Percentiles rank a stretch among this genome's conserved stretches.
These are phyloP conservation scores for Gymnopithys bicolor DNA, from an alignment of 2,797 vertebrate genomes.

Conservation along the genomic window DNA sequence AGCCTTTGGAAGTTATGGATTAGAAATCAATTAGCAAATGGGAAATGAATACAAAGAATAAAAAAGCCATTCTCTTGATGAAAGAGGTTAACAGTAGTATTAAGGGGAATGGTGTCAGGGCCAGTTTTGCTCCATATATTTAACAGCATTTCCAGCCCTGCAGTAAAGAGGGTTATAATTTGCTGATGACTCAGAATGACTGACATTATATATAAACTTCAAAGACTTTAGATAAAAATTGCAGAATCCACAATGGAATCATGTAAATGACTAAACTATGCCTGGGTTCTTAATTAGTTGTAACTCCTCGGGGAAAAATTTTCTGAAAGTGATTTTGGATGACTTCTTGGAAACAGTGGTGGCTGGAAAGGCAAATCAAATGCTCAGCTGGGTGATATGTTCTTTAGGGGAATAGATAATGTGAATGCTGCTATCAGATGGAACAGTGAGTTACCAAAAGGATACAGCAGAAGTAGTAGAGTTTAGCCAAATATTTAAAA, in stretches of 20 bases:
- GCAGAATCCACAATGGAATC: conserved; percentile 18
- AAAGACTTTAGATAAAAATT: conserved; percentile 16
- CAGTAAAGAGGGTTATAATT: background rate
- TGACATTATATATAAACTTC: conserved; percentile 14
- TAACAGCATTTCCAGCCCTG: background rate
- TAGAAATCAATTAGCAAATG: conserved; percentile 15
- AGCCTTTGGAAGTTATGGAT: background rate
- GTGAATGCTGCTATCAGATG: background rate
- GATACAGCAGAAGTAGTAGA: background rate
- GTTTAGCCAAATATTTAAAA: background rate
- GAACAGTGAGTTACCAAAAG: background rate
- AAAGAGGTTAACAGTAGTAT: background rate
- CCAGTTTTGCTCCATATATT: background rate
- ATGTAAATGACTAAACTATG: background rate
- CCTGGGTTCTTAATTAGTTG: conserved; percentile 29
- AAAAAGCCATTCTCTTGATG: background rate
- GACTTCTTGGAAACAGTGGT: background rate
- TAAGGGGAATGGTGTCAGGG: background rate
- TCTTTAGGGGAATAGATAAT: background rate
- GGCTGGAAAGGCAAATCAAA: background rate
- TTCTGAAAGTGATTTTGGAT: background rate
- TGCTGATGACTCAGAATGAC: conserved; percentile 19
- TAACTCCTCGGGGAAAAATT: background rate
- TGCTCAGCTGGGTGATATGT: background rate
- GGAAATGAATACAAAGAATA: background rate